Base-by-base conservation (phyloP, 2,797 vertebrate genomes). In the Malurus splendens region DNA sequence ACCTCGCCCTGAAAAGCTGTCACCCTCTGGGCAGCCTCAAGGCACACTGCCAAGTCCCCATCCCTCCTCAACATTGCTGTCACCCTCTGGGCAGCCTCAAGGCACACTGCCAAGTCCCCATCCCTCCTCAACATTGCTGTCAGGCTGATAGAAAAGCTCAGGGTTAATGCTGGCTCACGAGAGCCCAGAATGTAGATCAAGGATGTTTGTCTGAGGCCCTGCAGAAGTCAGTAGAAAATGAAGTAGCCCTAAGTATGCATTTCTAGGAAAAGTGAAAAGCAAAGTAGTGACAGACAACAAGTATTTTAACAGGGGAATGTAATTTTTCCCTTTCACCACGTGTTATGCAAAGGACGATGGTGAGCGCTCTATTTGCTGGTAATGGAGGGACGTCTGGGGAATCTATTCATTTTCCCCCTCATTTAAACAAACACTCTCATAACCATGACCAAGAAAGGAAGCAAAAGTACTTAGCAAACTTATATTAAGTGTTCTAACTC, bases 381-480 rank as follows among this genome's bases (percentile, higher is more conserved):
- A 93, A 44, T 92, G 74, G 39, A 89, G 74, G 33, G 39, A 81
- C 79, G 87, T 79, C 90, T 90, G 80, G 89, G 87, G 64, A 95
- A 90, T 92, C 92, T 93, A 82, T 90, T 94, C 16, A 71, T 93
- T 93, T 89, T 87, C 77, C 22, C 84, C 65, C 87, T 62, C 87
- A 60, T 93, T 95, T 90, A 93, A 94, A 93, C 92, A 95, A 93
- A 94, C 79, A 81, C 36, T 87, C 85, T 86, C 77, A 79, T 79
- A 86, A 61, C 82, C 73, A 68, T 93, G 82, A 92, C 93, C 93
- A 94, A 95, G 92, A 95, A 95, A 95, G 93, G 95, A 93, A 95
- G 85, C 77, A 87, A 61, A 90, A 93, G 82, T 86, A 76, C 82
- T 93, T 91, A 89, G 80, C 77, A 93, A 86, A 94, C 87, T 93